Percentiles rank a stretch among this genome's conserved stretches.
These are phyloP conservation scores for Pammene fasciana DNA, from an alignment of 2,888 invertebrate genomes.

Conservation along the genomic window DNA sequence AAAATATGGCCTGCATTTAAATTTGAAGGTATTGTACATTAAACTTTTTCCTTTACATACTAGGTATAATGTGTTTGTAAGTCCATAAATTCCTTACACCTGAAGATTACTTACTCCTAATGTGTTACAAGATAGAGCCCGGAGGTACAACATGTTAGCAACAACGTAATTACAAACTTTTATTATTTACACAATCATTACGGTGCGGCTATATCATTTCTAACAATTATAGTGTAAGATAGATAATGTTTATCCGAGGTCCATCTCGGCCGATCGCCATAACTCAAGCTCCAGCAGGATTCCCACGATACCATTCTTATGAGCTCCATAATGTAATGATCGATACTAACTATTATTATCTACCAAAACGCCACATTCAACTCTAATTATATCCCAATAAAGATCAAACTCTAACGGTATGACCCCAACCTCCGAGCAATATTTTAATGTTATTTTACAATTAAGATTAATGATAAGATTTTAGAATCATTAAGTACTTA, in stretches of 20 bases:
- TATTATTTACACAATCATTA: constrained; percentile 42
- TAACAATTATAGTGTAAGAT: constrained; percentile 42
- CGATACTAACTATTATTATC: constrained; percentile 72
- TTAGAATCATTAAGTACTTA: constrained; percentile 80
- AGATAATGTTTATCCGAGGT: constrained; percentile 51
- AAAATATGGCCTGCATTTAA: too few relatives aligned
- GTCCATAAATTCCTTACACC: background rate
- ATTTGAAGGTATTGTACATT: too few relatives aligned
- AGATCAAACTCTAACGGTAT: constrained; percentile 58
- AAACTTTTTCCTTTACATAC: too few relatives aligned
- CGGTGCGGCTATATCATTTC: constrained; percentile 37
- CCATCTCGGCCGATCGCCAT: constrained; percentile 60
- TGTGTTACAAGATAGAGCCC: constrained; percentile 32
- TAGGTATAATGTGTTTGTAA: background rate
- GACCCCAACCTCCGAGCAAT: constrained; percentile 65
- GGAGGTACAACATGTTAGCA: constrained; percentile 39
- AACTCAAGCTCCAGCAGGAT: constrained; percentile 73
- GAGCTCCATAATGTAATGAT: constrained; percentile 73
- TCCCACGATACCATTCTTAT: constrained; percentile 83
- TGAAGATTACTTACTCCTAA: constrained; percentile 31
- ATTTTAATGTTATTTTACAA: constrained; percentile 83
- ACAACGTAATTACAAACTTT: constrained; percentile 38
- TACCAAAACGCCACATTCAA: constrained; percentile 55
- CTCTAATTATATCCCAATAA: constrained; percentile 59
- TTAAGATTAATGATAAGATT: constrained; percentile 83